Conservation (phyloP, 1,140 invertebrate species). For the Mactra quadrangularis region DNA sequence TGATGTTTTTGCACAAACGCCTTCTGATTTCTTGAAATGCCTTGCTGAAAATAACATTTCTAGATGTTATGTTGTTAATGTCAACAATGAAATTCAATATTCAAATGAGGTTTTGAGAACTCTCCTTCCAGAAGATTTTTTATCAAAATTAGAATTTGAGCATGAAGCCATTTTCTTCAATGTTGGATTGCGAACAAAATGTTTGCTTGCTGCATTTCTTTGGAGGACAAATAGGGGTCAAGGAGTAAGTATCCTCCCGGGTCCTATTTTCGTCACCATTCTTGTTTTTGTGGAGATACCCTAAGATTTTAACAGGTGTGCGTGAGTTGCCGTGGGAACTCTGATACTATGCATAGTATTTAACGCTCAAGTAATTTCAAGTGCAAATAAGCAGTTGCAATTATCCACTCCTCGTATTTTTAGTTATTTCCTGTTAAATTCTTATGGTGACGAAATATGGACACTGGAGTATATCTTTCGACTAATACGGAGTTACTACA, state of each 20-base stretch:
- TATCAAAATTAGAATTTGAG: conserved; percentile 43
- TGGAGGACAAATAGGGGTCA: conserved; percentile 72
- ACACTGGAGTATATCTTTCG: no score
- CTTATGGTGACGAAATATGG: no score
- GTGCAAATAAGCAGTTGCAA: no score
- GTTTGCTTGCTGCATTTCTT: conserved; percentile 68
- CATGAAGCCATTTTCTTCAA: conserved; percentile 72
- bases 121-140: not conserved
- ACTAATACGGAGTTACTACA: not conserved
- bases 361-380: not conserved
- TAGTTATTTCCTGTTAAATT: no score
- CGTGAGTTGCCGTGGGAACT: not conserved
- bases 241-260: conserved; percentile 64
- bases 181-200: conserved; percentile 61
- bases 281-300: no score
- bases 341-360: not conserved
- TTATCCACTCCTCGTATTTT: no score
- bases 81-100: conserved; percentile 15
- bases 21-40: conserved; percentile 4
- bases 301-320: no score
- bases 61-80: conserved; percentile 37
- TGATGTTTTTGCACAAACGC: not conserved
- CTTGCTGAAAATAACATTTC: conserved; percentile 14
- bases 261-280: not conserved
- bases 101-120: conserved; percentile 6